Evolutionary conservation across 2,113 vertebrate genomes (phyloP).

Genomic region (Balaeniceps rex): DNA sequence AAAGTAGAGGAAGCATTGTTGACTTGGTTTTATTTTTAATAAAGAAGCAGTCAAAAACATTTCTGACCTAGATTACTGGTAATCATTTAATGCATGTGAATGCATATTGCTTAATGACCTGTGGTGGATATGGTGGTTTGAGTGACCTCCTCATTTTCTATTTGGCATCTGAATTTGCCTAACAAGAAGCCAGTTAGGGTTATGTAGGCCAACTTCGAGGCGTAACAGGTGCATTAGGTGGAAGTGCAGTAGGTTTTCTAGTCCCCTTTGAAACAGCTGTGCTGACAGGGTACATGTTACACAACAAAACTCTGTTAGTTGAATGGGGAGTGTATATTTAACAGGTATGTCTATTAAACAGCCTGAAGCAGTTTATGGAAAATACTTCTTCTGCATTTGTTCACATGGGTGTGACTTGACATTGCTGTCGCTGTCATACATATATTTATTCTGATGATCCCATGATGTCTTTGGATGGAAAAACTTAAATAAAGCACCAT

Average conservation of each 20-base stretch:
- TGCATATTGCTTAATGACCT: neutral
- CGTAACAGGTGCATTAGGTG: neutral
- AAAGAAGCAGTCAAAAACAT: neutral
- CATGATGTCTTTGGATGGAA: neutral
- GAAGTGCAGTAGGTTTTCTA: neutral
- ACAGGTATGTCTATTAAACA: neutral
- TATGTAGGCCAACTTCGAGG: neutral
- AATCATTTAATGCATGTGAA: neutral
- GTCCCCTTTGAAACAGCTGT: neutral
- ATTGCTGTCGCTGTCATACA: fast-evolving
- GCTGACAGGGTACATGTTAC: neutral
- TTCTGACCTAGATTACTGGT: neutral
- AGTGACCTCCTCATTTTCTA: neutral
- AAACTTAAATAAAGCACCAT: neutral
- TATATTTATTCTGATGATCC: neutral
- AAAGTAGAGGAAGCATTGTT: neutral
- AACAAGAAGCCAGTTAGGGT: neutral
- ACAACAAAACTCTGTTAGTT: neutral
- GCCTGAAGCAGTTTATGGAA: neutral
- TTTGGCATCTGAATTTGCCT: neutral
- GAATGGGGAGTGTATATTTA: neutral
- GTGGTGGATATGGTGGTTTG: neutral
- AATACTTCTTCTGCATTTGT: neutral
- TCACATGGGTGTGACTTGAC: neutral
- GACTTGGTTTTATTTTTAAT: neutral